These are phyloP conservation scores for Mesoclemmys tuberculata DNA, from an alignment of 2,113 vertebrate genomes.

Conservation along the genomic window DNA sequence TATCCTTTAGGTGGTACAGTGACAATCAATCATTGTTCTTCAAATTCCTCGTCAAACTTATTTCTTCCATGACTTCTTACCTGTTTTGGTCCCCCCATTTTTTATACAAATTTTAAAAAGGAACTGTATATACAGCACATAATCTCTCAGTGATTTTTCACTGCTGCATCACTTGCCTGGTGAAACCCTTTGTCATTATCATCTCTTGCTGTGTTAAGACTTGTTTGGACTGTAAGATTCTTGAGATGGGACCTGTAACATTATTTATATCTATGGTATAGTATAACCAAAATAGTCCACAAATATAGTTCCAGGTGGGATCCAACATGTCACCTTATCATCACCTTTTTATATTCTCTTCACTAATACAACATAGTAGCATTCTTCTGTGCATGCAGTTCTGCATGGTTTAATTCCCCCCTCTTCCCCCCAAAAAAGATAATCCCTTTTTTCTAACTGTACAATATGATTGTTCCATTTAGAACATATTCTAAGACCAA, in stretches of 20 bases:
- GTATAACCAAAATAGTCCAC: background rate
- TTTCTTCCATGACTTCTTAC: background rate
- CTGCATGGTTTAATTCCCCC: background rate
- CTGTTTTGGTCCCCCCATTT: background rate
- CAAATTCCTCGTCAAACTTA: background rate
- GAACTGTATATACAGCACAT: background rate
- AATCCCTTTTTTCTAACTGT: background rate
- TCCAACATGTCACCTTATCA: constrained; percentile 17
- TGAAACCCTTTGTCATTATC: background rate
- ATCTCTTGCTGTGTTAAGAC: background rate
- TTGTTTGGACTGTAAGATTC: background rate
- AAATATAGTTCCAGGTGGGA: background rate
- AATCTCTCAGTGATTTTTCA: background rate
- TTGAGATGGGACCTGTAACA: background rate
- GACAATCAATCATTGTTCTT: background rate
- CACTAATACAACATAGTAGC: background rate
- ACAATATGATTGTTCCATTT: background rate
- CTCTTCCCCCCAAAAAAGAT: background rate
- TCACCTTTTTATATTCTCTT: background rate
- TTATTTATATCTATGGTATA: background rate
- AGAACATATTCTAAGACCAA: constrained; percentile 1
- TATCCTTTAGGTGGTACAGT: background rate
- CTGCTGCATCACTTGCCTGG: background rate
- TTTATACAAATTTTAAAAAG: background rate
- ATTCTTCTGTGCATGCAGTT: background rate